Percentiles rank a stretch among this genome's conserved stretches.
phyloP scores from a whole-genome alignment of 2,888 invertebrate species.

The Cyaniris semiargus region DNA sequence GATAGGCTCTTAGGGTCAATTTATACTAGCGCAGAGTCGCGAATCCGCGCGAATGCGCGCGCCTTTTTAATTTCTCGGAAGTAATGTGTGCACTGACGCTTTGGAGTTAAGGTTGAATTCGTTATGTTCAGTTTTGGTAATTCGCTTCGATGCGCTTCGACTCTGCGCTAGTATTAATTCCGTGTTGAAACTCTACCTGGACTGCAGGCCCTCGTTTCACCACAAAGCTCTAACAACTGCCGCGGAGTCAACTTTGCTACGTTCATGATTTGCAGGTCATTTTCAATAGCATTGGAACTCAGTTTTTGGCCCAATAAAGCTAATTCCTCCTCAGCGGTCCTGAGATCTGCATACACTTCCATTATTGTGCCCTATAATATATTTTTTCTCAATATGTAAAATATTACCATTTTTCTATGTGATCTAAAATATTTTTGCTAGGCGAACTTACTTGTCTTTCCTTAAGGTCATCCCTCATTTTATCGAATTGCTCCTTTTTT shows the following conservation, averaged over 20 bases:
- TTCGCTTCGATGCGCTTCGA: too few relatives aligned
- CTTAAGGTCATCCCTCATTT: slow-evolving; percentile 60
- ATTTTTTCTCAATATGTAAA: not conserved
- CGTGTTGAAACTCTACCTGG: slow-evolving; percentile 2
- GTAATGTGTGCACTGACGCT: too few relatives aligned
- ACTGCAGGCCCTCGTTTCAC: slow-evolving; percentile 41
- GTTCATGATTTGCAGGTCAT: slow-evolving; percentile 66
- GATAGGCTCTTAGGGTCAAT: too few relatives aligned
- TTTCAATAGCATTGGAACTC: slow-evolving; percentile 55
- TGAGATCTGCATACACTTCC: slow-evolving; percentile 57
- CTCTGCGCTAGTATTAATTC: too few relatives aligned
- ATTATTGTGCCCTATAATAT: slow-evolving; percentile 56
- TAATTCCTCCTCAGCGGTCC: slow-evolving; percentile 56
- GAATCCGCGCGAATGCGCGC: too few relatives aligned
- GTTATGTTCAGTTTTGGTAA: too few relatives aligned
- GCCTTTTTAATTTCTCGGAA: too few relatives aligned
- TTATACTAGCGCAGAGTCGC: too few relatives aligned
- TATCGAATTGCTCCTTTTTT: slow-evolving; percentile 56
- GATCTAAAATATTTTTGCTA: slow-evolving; percentile 2
- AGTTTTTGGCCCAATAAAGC: slow-evolving; percentile 51
- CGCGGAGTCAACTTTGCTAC: slow-evolving; percentile 60
- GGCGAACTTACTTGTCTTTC: slow-evolving; percentile 56
- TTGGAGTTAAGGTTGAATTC: too few relatives aligned
- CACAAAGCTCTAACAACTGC: slow-evolving; percentile 61
- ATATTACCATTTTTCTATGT: too few relatives aligned